Base-by-base conservation (phyloP, 1,140 invertebrate genomes). In the Megathymus violae region DNA sequence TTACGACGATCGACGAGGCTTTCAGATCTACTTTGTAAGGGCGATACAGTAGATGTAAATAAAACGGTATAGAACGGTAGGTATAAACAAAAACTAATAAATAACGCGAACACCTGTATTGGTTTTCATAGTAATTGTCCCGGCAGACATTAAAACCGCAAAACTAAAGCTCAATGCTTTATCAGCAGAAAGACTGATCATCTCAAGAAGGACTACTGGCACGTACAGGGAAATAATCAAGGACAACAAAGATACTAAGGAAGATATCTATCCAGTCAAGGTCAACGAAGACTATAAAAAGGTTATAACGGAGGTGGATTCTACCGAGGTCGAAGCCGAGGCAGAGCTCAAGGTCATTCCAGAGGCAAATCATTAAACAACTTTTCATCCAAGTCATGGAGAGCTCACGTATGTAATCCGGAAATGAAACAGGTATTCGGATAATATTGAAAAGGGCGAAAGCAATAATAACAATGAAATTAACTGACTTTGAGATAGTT, bases 401-500 rank as follows among this genome's bases (percentile, higher is more conserved):
- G 58, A 56, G 27, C 60, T 60, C 62, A 78, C 63, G 64, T 69
- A 64, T 70, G 62, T n/a, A n/a, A n/a, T n/a, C n/a, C n/a, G n/a
- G n/a, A n/a, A n/a, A n/a, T n/a, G n/a, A n/a, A n/a, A n/a, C 62
- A 36, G 44, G 60, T 13, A 67, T 66, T 5, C 1, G 13, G 41
- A 61, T n/a, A 34, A 47, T 54, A 27, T 22, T n/a, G 46, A 17
- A 46, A 54, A 6, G 27, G 62, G 14, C 7, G n/a, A 58, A 17
- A 44, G 56, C 31, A 40, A 62, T 15, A 72, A 60, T 9, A 60
- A 48, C 44, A 44, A 27, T 54, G 11, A 74, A 65, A 76, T 80
- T 64, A 19, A 77, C 14, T 82, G 75, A 77, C 31, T 85, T 51
- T 27, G 82, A n/a, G 76, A 81, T 44, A 79, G 76, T 70, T 73